Evolutionary conservation across 2,888 invertebrate genomes (phyloP).

Genomic region (Myopa tessellatipennis): DNA sequence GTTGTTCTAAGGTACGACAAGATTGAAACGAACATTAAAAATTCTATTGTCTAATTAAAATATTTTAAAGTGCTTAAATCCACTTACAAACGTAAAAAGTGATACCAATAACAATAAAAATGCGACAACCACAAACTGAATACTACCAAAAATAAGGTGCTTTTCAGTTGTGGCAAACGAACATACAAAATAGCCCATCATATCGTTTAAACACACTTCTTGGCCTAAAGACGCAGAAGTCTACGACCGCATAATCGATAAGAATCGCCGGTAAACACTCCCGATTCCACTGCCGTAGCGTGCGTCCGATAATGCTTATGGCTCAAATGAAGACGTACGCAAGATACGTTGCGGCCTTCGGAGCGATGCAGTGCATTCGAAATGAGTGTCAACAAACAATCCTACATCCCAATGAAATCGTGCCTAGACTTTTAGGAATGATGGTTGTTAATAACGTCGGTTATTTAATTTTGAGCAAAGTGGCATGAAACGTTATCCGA

Average conservation of each 20-base stretch:
- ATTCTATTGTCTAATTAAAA: slow-evolving; percentile 36
- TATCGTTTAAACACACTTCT: not conserved
- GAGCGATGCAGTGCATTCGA: slow-evolving; percentile 61
- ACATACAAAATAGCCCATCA: slow-evolving; percentile 39
- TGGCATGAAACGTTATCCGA: too few species aligned
- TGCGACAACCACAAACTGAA: slow-evolving; percentile 47
- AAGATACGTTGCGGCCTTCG: slow-evolving; percentile 60
- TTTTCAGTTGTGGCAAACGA: slow-evolving; percentile 38
- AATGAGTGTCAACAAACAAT: slow-evolving; percentile 43
- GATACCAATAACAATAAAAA: not conserved
- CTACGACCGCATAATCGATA: slow-evolving; percentile 31
- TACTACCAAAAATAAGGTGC: slow-evolving; percentile 47
- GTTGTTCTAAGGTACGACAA: slow-evolving; percentile 40
- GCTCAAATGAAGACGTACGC: slow-evolving; percentile 51
- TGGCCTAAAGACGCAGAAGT: slow-evolving; percentile 44
- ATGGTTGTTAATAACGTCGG: too few species aligned
- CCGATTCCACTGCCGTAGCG: slow-evolving; percentile 41
- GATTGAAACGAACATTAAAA: slow-evolving; percentile 45
- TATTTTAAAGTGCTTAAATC: slow-evolving; percentile 27
- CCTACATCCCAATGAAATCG: not conserved
- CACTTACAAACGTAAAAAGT: slow-evolving; percentile 50
- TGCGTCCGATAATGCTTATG: slow-evolving; percentile 3
- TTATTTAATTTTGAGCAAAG: too few species aligned
- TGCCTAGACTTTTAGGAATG: not conserved
- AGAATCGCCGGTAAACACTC: slow-evolving; percentile 31